These are phyloP conservation scores for Drosophila repleta DNA, from an alignment of 1,140 invertebrate species.

Conservation along the genomic window DNA sequence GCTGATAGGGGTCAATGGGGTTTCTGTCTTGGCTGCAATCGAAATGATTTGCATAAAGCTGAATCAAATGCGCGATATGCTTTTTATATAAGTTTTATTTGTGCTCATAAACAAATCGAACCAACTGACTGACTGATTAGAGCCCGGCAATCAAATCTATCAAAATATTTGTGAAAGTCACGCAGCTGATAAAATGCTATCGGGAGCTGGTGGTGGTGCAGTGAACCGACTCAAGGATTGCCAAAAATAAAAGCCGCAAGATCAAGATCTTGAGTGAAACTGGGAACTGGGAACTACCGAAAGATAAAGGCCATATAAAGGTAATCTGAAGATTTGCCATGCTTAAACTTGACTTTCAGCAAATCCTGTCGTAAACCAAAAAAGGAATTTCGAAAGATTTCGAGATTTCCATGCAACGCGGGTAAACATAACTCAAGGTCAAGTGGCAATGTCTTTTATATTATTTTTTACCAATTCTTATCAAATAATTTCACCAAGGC, in stretches of 20 bases:
- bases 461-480: slow-evolving; percentile 10
- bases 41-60: slow-evolving; percentile 51
- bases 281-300: too few species aligned
- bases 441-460: slow-evolving; percentile 16
- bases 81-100: slow-evolving; percentile 20
- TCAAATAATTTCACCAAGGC: slow-evolving; percentile 10
- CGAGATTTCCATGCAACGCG: too few species aligned
- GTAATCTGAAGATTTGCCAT: background rate
- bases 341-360: background rate
- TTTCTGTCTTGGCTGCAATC: slow-evolving; percentile 29
- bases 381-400: background rate
- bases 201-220: slow-evolving; percentile 4
- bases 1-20: slow-evolving; percentile 43
- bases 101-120: background rate
- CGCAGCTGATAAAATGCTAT: slow-evolving; percentile 23
- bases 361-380: background rate
- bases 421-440: too few species aligned
- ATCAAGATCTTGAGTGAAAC: background rate
- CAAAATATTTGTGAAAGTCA: slow-evolving; percentile 39
- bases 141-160: background rate
- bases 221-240: slow-evolving; percentile 34
- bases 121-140: slow-evolving; percentile 10
- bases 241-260: background rate
- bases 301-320: too few species aligned
- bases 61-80: background rate